Evolutionary conservation across 2,888 invertebrate genomes (phyloP).

Genomic region (Cheilosia grossa): DNA sequence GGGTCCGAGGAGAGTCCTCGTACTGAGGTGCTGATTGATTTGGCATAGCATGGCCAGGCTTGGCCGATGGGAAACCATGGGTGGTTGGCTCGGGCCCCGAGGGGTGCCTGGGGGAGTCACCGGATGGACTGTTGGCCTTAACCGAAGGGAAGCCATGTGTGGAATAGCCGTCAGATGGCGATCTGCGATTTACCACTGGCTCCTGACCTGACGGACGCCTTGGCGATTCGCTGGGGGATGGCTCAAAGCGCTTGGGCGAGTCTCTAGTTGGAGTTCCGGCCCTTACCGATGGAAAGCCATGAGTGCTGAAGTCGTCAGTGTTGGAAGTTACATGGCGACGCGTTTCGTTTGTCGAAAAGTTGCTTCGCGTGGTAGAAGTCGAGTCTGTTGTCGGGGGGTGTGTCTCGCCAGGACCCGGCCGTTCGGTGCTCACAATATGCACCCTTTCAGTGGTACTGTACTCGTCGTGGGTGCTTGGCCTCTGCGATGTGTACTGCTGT

Average conservation of each 20-base stretch:
- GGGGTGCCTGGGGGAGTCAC: constrained; percentile 51
- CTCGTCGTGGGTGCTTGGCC: constrained; percentile 35
- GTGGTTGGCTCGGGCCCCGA: constrained; percentile 60
- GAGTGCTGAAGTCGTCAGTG: constrained; percentile 62
- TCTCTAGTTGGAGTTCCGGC: constrained; percentile 57
- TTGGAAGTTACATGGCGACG: constrained; percentile 58
- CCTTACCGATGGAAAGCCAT: constrained; percentile 76
- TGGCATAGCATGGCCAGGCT: constrained; percentile 74
- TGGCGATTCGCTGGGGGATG: constrained; percentile 34
- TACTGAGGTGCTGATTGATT: constrained; percentile 71
- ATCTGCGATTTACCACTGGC: constrained; percentile 32
- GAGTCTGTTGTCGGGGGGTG: constrained; percentile 5
- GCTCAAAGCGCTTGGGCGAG: constrained; percentile 31
- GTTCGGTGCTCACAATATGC: constrained; percentile 43
- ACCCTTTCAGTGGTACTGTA: constrained; percentile 43
- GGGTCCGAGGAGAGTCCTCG: constrained; percentile 75
- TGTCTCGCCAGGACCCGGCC: constrained; percentile 41
- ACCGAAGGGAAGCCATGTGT: constrained; percentile 74
- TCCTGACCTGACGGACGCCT: constrained; percentile 49
- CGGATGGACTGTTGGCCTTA: constrained; percentile 41
- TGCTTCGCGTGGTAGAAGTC: constrained; percentile 35
- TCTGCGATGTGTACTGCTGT: constrained; percentile 78
- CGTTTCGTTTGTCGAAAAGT: constrained; percentile 67
- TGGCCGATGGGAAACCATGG: constrained; percentile 79
- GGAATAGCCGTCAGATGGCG: constrained; percentile 56